A percentile compares a stretch with the other conserved stretches of the same genome.
phyloP scores from a whole-genome alignment of 2,888 invertebrate species.

The Geotrupes spiniger region DNA sequence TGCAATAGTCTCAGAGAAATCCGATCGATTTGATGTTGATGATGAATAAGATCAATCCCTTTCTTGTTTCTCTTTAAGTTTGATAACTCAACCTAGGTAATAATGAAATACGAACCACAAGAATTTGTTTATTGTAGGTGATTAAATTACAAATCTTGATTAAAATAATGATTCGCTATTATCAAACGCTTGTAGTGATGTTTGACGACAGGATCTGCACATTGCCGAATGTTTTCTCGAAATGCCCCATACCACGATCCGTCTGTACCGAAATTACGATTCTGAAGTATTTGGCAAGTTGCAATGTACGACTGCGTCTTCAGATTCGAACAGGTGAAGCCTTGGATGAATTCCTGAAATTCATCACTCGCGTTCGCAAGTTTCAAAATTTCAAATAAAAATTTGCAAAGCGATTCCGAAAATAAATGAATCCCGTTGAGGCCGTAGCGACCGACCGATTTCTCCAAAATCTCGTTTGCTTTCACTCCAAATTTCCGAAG shows the following conservation, averaged over 20 bases:
- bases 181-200: too few relatives aligned
- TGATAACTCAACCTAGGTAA: too few relatives aligned
- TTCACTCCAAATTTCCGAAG: conserved; percentile 2
- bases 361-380: not conserved
- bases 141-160: too few relatives aligned
- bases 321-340: not conserved
- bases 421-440: conserved; percentile 7
- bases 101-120: too few relatives aligned
- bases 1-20: too few relatives aligned
- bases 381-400: not conserved
- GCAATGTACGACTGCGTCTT: too few relatives aligned
- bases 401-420: conserved; percentile 2
- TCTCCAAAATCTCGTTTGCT: conserved; percentile 5
- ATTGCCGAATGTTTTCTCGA: not conserved
- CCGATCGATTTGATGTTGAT: too few relatives aligned
- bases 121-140: too few relatives aligned
- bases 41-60: too few relatives aligned
- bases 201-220: not conserved
- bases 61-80: too few relatives aligned
- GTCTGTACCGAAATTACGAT: not conserved
- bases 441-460: conserved; percentile 8
- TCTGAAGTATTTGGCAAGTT: not conserved
- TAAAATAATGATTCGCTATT: too few relatives aligned
- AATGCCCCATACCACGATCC: not conserved
- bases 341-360: not conserved